Percentiles rank a stretch among this genome's conserved stretches.
These are phyloP conservation scores for Drosophila arawakana DNA, from an alignment of 1,140 invertebrate species.

Conservation along the genomic window DNA sequence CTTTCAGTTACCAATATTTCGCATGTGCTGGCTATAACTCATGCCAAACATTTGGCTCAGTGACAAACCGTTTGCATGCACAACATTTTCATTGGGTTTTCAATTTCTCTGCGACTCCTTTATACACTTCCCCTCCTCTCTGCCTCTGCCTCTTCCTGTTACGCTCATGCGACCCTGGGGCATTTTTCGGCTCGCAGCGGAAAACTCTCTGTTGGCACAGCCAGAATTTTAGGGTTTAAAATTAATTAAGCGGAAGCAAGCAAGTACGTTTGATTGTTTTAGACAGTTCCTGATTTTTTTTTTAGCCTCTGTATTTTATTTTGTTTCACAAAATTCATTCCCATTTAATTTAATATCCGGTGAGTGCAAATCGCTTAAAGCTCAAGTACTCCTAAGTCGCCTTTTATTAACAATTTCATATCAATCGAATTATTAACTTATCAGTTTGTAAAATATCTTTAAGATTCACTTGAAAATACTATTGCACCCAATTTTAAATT, in stretches of 20 bases:
- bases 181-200: conserved; percentile 53
- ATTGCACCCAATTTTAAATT: no score
- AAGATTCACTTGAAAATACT: no score
- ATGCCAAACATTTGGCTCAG: conserved; percentile 5
- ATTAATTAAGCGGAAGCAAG: conserved; percentile 80
- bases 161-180: conserved; percentile 46
- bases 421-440: neutral
- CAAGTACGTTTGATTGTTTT: conserved; percentile 79
- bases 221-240: conserved; percentile 73
- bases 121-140: neutral
- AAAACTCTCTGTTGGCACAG: conserved; percentile 61
- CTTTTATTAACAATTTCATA: neutral
- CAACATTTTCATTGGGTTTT: conserved; percentile 20
- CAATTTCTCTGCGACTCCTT: neutral
- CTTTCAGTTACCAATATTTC: conserved; percentile 11
- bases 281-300: conserved; percentile 71
- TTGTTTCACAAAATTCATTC: conserved; percentile 35
- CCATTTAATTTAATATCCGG: conserved; percentile 58
- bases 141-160: conserved; percentile 1
- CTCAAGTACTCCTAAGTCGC: neutral
- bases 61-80: conserved; percentile 35
- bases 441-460: no score
- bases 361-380: conserved; percentile 29
- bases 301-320: neutral
- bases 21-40: neutral